Evolutionary conservation across 2,797 vertebrate species (phyloP), one percentile per base, ranked within the genome.

Genomic region (Amblyopsis hoosieri): DNA sequence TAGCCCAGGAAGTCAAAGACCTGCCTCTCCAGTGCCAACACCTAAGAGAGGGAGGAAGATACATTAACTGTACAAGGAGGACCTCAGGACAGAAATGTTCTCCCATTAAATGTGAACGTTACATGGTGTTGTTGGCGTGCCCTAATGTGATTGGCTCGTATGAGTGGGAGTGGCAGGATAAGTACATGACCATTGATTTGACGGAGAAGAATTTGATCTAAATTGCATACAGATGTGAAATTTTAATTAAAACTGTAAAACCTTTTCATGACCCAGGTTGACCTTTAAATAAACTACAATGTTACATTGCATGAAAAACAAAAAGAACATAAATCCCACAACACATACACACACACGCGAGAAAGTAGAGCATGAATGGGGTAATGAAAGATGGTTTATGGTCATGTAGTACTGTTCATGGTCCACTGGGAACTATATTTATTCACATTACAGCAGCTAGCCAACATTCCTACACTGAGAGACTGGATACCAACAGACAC

Each of bases 1-100:
- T 95, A 96, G 0, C 95, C 95, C 84, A 97, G 91, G 85, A 98
- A 96, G 88, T 97, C 94, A 0, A 97, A 97, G 67, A 96, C 94
- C 73, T 97, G 96, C 60, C 94, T 91, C 75, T 97, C 95, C 65
- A 97, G 86, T 10, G 93, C 92, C 71, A 94, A 84, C 13, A 97
- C 91, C 96, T 97, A 23, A 65, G 60, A 83, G 60, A 61, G 56
- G 55, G 31, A 53, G 59, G 51, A 14, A 47, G 31, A 17, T 12
- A 52, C 11, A 50, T 0, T 12, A 67, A 19, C 49, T 17, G 42
- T 10, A 55, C 59, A 53, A 47, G 19, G 49, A 13, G 62, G 37
- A 62, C 49, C 3, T 55, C 33, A 6, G 17, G 37, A 46, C 12
- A 56, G 13, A 56, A 1, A n/a, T 5, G 15, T 51, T 4, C 4